Percentiles rank a stretch among this genome's conserved stretches.
Conservation (phyloP, 1,140 invertebrate genomes). For the Sminthurides bifidus region DNA sequence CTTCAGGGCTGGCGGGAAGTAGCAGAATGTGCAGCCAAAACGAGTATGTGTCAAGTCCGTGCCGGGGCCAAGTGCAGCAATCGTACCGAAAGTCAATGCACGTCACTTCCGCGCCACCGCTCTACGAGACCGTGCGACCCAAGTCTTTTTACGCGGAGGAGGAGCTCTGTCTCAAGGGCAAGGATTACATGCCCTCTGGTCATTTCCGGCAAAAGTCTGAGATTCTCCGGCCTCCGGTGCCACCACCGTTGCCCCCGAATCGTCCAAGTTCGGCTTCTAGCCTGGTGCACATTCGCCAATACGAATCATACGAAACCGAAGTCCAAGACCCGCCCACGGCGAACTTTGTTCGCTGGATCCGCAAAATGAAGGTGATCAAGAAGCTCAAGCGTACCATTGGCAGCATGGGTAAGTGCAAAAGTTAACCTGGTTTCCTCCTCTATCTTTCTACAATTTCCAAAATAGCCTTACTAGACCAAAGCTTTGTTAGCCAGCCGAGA, state of each 20-base stretch:
- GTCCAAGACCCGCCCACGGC: conserved; percentile 6
- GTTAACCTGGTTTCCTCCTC: too few species aligned
- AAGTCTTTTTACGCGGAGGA: neutral
- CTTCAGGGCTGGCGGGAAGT: too few species aligned
- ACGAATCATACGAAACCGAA: too few species aligned
- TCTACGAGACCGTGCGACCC: neutral
- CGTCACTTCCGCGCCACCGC: too few species aligned
- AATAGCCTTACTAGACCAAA: too few species aligned
- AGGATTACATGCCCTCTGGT: neutral
- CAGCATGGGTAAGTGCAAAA: too few species aligned
- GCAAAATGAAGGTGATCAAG: conserved; percentile 24
- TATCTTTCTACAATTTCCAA: too few species aligned
- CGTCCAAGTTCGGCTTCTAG: neutral
- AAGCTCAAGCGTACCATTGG: conserved; percentile 18
- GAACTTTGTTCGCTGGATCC: conserved; percentile 20
- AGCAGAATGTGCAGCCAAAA: too few species aligned
- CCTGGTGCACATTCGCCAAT: neutral
- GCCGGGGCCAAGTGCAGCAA: too few species aligned
- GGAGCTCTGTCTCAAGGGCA: neutral
- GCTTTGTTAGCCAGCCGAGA: too few species aligned
- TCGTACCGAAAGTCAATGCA: too few species aligned
- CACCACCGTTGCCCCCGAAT: neutral
- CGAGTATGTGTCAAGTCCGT: too few species aligned
- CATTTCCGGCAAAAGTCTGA: neutral
- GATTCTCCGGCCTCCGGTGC: neutral